phyloP scores from a whole-genome alignment of 1,140 invertebrate species.

The Macrocentrus cingulum region DNA sequence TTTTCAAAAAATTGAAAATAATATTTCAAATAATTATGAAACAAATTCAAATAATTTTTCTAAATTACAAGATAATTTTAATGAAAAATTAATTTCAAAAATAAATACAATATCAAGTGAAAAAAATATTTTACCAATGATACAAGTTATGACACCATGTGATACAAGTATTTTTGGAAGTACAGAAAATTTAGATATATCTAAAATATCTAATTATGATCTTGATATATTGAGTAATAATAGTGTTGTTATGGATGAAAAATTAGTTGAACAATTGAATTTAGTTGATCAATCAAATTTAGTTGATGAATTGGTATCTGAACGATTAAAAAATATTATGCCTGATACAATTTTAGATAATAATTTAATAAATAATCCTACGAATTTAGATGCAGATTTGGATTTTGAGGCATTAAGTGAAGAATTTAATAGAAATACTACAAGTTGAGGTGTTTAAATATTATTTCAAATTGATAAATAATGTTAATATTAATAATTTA shows the following conservation, averaged over 20 bases:
- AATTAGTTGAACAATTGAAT: conserved; percentile 50
- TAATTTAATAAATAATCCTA: conserved; percentile 46
- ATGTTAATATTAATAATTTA: no score
- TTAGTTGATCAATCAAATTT: conserved; percentile 49
- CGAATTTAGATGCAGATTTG: conserved; percentile 44
- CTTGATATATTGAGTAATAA: conserved; percentile 50
- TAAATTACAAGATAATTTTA: conserved; percentile 42
- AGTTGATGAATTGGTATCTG: conserved; percentile 50
- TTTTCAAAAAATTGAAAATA: no score
- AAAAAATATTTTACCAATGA: conserved; percentile 32
- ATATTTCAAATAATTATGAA: conserved; percentile 47
- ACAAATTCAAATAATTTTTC: conserved; percentile 44
- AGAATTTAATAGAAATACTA: conserved; percentile 46
- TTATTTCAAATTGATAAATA: no score
- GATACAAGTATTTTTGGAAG: conserved; percentile 49
- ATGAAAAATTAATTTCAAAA: no score
- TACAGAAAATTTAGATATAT: conserved; percentile 46
- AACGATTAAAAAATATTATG: conserved; percentile 52
- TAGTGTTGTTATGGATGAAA: conserved; percentile 50
- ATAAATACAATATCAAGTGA: conserved; percentile 12
- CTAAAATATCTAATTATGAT: conserved; percentile 46
- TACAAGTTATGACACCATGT: conserved; percentile 32
- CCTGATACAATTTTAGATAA: conserved; percentile 50
- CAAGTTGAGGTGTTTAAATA: no score
- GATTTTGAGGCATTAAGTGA: conserved; percentile 48